These are phyloP conservation scores for Pygoscelis adeliae DNA, from an alignment of 2,113 vertebrate species.

Conservation along the genomic window DNA sequence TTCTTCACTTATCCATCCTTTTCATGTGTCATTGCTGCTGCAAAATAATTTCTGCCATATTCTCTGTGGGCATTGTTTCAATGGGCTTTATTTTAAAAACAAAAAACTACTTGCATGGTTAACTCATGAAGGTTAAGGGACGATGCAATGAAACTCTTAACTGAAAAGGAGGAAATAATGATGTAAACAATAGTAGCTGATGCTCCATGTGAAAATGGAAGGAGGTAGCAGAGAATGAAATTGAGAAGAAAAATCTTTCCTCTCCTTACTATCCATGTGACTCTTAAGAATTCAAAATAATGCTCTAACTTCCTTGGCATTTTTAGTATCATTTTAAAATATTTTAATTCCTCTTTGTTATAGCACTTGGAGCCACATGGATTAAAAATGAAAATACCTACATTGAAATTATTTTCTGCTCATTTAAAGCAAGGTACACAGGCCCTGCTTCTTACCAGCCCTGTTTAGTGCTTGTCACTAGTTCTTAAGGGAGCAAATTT, in stretches of 20 bases:
- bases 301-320: neutral
- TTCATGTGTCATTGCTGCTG: neutral
- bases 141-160: neutral
- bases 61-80: neutral
- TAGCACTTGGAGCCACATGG: neutral
- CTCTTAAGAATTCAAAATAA: neutral
- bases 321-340: neutral
- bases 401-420: neutral
- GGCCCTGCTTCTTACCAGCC: neutral
- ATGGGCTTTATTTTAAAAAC: neutral
- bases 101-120: neutral
- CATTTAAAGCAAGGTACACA: neutral
- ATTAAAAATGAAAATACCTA: neutral
- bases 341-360: neutral
- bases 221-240: neutral
- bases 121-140: neutral
- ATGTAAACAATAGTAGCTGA: neutral
- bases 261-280: neutral
- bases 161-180: neutral
- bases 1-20: neutral
- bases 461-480: neutral
- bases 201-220: neutral
- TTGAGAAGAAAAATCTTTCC: neutral
- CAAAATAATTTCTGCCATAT: neutral
- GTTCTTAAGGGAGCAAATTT: neutral